Evolutionary conservation across 2,797 vertebrate genomes (phyloP).

Genomic region (Enteromius mattozi): DNA sequence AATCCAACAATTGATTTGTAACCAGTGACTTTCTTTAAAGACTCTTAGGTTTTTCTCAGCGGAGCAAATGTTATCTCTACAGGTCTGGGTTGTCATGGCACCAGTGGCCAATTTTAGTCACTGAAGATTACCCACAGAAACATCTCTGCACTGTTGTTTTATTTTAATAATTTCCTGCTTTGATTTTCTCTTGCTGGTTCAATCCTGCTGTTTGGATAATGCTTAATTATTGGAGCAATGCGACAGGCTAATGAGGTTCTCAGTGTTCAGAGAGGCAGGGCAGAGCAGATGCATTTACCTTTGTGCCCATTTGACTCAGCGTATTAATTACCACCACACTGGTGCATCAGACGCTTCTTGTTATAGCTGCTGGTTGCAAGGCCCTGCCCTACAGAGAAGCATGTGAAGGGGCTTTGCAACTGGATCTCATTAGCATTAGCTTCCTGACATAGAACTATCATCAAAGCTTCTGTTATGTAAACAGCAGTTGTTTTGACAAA

Average conservation of each 20-base stretch:
- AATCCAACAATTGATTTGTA: slow-evolving; percentile 19
- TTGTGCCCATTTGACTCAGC: slow-evolving; percentile 30
- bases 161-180: slow-evolving; percentile 9
- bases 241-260: slow-evolving; percentile 49
- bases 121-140: background rate
- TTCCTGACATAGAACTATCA: slow-evolving; percentile 8
- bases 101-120: background rate
- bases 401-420: background rate
- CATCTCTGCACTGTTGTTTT: slow-evolving; percentile 18
- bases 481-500: background rate
- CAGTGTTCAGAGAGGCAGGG: slow-evolving; percentile 14
- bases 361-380: slow-evolving; percentile 19
- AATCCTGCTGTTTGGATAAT: slow-evolving; percentile 38
- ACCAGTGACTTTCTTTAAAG: background rate
- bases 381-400: background rate
- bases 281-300: slow-evolving; percentile 50
- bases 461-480: background rate
- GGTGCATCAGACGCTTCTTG: slow-evolving; percentile 9
- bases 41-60: background rate
- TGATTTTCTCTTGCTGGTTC: slow-evolving; percentile 2
- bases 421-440: slow-evolving; percentile 34
- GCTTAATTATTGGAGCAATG: slow-evolving; percentile 48
- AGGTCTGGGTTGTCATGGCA: slow-evolving; percentile 28
- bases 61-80: background rate
- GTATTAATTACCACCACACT: slow-evolving; percentile 54